Evolutionary conservation across 2,888 invertebrate species (phyloP), one percentile per base, ranked within the genome.

Genomic region (Chouioia cunea): DNA sequence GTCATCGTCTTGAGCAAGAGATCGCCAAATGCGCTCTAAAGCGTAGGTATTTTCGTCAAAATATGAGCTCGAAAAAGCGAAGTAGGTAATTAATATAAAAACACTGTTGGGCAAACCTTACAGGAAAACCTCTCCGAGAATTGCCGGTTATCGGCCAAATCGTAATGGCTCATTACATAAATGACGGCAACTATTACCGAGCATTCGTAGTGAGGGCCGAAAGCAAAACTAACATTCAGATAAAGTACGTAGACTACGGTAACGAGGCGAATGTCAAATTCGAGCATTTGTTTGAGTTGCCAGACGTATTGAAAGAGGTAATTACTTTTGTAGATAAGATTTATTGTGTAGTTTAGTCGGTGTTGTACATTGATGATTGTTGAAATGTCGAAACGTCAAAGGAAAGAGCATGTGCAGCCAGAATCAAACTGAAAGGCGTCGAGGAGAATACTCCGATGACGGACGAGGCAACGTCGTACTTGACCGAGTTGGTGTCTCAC

Each of bases 211-310:
- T 73, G 2, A 76, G 77, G 52, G 6, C 81, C 14, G 73, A 77
- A 2, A 74, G 63, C 0, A 48, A 71, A 0, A 59, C 76, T 0
- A 73, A 77, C 44, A 74, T 80, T 20, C 43, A 36, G 2, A 75
- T 86, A 15, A 74, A 74, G 3, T 86, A 85, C 43, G 57, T 83
- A 12, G 86, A 86, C 74, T 86, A 78, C 71, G 86, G 86, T 18
- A 85, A 86, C 65, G 60, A 69, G 0, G 81, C 82, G 27, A 18
- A 73, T 3, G 76, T 78, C 0, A 58, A 66, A 0, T 46, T 81
- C 20, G 73, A 78, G 2, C 72, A 78, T 15, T 67, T 85, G 0
- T 76, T 74, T 63, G 20, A 71, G 2, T 74, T 86, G 16, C 73
- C 81, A 1, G 73, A 78, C n/a, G 64, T 76, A 8, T 76, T 84